These are phyloP conservation scores for Myrmophylax atrothorax DNA, from an alignment of 2,113 vertebrate species.

Conservation along the genomic window DNA sequence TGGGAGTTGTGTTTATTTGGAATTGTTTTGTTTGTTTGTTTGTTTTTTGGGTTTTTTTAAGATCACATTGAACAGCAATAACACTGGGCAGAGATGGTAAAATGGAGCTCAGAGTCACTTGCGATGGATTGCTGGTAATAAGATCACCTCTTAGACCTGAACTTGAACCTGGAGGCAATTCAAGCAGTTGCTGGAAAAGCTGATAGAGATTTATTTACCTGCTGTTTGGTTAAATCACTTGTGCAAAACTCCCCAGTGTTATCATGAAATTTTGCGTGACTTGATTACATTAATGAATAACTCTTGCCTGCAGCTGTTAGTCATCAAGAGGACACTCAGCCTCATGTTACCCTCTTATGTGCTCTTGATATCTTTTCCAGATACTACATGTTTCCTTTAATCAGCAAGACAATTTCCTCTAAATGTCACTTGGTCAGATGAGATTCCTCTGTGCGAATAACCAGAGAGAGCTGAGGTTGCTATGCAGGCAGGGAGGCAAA, in stretches of 20 bases:
- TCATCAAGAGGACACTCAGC: background rate
- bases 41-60: background rate
- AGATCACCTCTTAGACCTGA: background rate
- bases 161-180: background rate
- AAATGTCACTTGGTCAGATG: background rate
- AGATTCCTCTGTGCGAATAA: background rate
- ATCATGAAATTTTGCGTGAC: background rate
- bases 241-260: background rate
- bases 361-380: background rate
- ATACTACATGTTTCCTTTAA: background rate
- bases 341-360: background rate
- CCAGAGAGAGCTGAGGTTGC: rapidly evolving
- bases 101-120: background rate
- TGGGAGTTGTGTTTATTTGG: background rate
- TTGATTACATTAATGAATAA: background rate
- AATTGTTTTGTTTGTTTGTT: background rate
- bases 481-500: background rate
- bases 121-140: background rate
- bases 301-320: background rate
- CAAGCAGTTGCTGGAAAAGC: background rate
- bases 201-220: slow-evolving; percentile 6
- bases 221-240: background rate
- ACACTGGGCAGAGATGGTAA: rapidly evolving
- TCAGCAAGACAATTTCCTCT: background rate
- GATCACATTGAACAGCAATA: background rate